A percentile compares a stretch with the other conserved stretches of the same genome.
Conservation (phyloP, 2,797 vertebrate genomes). For the Pteropus rufus region DNA sequence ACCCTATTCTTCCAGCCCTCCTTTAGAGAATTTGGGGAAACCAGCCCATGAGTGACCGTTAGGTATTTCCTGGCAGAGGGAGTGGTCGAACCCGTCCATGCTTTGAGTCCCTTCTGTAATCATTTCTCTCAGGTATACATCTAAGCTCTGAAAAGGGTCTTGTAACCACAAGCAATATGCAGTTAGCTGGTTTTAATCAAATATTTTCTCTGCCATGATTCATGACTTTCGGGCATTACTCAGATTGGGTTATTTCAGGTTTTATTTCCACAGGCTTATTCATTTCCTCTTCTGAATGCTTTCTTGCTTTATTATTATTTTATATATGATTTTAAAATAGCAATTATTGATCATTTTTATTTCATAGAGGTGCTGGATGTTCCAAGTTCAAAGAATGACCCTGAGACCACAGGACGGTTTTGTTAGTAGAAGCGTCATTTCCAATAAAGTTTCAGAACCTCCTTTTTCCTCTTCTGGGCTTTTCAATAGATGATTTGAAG, state of each 20-base stretch:
- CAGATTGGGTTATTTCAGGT: neutral
- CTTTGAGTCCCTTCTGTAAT: neutral
- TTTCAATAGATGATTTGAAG: neutral
- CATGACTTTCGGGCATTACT: neutral
- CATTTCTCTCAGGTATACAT: neutral
- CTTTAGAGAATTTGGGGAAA: neutral
- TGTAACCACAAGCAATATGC: neutral
- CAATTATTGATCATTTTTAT: neutral
- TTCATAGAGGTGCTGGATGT: neutral
- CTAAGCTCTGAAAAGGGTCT: neutral
- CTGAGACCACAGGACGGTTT: neutral
- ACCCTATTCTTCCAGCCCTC: neutral
- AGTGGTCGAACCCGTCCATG: neutral
- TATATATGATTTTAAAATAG: neutral
- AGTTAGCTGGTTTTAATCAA: neutral
- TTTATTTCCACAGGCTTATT: neutral
- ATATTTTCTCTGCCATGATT: neutral
- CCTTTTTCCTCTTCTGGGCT: neutral
- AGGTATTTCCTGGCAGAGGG: neutral
- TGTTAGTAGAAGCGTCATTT: neutral
- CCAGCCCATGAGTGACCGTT: neutral
- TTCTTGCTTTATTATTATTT: neutral
- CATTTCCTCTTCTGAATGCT: neutral
- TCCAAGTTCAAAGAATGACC: neutral
- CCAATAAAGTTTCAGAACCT: neutral